Percentiles rank a stretch among this genome's conserved stretches.
Conservation (phyloP, 2,888 invertebrate genomes). For the Drosophila prostipennis region DNA sequence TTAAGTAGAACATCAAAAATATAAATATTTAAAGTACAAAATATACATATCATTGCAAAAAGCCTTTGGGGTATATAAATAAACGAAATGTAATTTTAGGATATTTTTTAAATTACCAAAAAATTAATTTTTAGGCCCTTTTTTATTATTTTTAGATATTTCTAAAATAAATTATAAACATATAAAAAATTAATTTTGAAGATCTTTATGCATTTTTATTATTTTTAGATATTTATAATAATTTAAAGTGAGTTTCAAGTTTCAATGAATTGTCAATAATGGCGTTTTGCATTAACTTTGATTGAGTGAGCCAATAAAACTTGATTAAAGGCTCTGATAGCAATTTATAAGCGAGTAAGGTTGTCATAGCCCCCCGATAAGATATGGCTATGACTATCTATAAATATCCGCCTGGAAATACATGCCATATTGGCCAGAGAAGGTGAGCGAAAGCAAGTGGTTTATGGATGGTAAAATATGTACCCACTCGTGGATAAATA, state of each 20-base stretch:
- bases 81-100: no score
- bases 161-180: no score
- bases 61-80: no score
- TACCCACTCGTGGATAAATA: slow-evolving; percentile 11
- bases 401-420: not conserved
- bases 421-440: not conserved
- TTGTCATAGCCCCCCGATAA: slow-evolving; percentile 9
- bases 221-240: no score
- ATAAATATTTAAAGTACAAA: not conserved
- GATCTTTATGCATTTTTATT: no score
- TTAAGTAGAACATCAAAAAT: not conserved
- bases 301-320: slow-evolving; percentile 28
- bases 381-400: slow-evolving; percentile 7
- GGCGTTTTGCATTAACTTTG: slow-evolving; percentile 12
- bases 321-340: not conserved
- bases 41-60: no score
- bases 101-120: no score
- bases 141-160: no score
- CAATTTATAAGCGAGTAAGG: not conserved
- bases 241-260: no score
- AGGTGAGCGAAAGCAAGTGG: not conserved
- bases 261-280: no score
- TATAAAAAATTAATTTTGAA: no score
- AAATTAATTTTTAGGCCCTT: no score
- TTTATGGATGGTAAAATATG: not conserved